Base-by-base conservation (phyloP, 2,888 invertebrate genomes). In the Lymantria dispar region DNA sequence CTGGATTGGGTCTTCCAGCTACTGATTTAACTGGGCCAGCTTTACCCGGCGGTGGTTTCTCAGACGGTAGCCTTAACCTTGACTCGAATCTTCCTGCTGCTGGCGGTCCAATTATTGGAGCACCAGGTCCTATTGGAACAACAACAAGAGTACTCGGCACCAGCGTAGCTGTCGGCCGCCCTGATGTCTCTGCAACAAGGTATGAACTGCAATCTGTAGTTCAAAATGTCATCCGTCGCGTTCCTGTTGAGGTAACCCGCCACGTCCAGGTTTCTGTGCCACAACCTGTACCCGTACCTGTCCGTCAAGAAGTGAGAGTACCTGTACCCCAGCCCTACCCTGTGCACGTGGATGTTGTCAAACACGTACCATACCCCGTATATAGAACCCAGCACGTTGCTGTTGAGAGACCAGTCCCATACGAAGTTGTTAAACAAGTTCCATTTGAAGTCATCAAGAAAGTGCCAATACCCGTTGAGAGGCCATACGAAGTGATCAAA, bases 301-400 rank as follows among this genome's bases (percentile, higher is more conserved):
- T 90, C 2, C 87, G 81, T 12, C 82, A 88, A 7, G 87, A 89
- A 60, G 82, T 91, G 12, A 78, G 69, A 51, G 90, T 91, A 1
- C 85, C 87, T 37, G 90, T 91, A 0, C 91, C 91, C 0, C 87
- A 90, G 54, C 91, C 91, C 52, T 90, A 90, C 83, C 85, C 85
- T 3, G 90, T 91, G 0, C 86, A 78, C 47, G 89, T 90, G 0
- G 85, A 90, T 37, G 89, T 91, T 0, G 80, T 87, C 9, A 87
- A 87, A 59, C 78, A 87, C 40, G 88, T 91, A 1, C 91, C 91
- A 5, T 90, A 91, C 71, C 84, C 87, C 1, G 90, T 91, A 0
- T 84, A 84, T 76, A 90, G 87, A 65, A 90, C 88, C 12, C 68
- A 91, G 43, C 85, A 88, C 61, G 80, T 86, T 0, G 81, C 83